A percentile compares a stretch with the other conserved stretches of the same genome.
These are phyloP conservation scores for Coleophora flavipennella DNA, from an alignment of 2,888 invertebrate species.

Conservation along the genomic window DNA sequence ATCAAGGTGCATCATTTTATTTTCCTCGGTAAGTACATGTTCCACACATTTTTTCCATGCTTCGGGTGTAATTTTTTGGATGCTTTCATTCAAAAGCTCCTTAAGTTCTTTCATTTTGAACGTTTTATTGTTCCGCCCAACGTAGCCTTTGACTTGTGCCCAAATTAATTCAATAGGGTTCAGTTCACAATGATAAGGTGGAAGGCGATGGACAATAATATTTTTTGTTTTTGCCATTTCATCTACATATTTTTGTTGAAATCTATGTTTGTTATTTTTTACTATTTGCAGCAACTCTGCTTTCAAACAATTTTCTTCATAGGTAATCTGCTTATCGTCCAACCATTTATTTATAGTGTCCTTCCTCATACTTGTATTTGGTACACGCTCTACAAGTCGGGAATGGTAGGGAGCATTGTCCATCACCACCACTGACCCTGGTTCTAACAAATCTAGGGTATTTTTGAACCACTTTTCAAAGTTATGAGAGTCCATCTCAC, in stretches of 20 bases:
- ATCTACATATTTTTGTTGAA: constrained; percentile 2
- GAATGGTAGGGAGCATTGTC: constrained; percentile 15
- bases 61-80: no score
- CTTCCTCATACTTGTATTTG: constrained; percentile 11
- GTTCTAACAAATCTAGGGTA: background rate
- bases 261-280: background rate
- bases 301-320: constrained; percentile 2
- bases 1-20: no score
- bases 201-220: constrained; percentile 3
- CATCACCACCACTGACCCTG: constrained; percentile 8
- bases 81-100: no score
- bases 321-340: constrained; percentile 1
- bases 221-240: background rate
- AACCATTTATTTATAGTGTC: constrained; percentile 6
- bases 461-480: constrained; percentile 11
- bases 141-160: no score
- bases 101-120: no score
- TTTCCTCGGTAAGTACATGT: no score
- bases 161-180: no score
- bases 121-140: no score
- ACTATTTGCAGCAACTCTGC: constrained; percentile 1
- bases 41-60: no score
- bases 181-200: no score
- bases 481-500: constrained; percentile 14
- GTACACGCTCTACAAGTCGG: constrained; percentile 3